Conservation (phyloP, 1,140 invertebrate genomes). For the Heliconius hermathena region DNA sequence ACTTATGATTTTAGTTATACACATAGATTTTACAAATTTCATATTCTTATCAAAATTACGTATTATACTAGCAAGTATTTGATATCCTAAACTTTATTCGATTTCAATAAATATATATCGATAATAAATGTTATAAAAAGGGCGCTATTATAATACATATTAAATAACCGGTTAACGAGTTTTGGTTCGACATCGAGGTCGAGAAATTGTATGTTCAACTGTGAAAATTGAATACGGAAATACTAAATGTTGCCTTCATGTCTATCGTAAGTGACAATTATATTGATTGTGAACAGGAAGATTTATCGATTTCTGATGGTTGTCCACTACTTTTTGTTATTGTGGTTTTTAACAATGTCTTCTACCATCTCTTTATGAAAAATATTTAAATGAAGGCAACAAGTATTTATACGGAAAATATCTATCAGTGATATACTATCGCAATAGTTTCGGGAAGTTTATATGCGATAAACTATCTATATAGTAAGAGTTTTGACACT, state of each 20-base stretch:
- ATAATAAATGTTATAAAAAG: constrained; percentile 1
- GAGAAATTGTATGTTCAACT: neutral
- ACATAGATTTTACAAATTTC: constrained; percentile 7
- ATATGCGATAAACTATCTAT: neutral
- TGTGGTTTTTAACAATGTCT: neutral
- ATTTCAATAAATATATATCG: neutral
- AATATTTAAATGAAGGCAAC: neutral
- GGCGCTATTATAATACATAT: neutral
- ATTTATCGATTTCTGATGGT: neutral
- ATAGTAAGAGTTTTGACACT: neutral
- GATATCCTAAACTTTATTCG: neutral
- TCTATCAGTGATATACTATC: neutral
- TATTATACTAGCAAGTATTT: neutral
- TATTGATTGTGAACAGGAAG: constrained; percentile 1
- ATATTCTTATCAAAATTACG: constrained; percentile 3
- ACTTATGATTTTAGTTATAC: constrained; percentile 7
- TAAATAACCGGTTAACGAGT: constrained; percentile 9
- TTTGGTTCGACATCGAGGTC: constrained; percentile 22
- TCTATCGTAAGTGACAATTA: constrained; percentile 23
- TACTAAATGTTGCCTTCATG: constrained; percentile 14
- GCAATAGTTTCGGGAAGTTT: neutral
- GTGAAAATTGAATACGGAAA: constrained; percentile 19
- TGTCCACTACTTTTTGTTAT: neutral
- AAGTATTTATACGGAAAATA: neutral
- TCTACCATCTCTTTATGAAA: neutral